These are phyloP conservation scores for Sphaerodactylus townsendi DNA, from an alignment of 2,113 vertebrate genomes.

Conservation along the genomic window DNA sequence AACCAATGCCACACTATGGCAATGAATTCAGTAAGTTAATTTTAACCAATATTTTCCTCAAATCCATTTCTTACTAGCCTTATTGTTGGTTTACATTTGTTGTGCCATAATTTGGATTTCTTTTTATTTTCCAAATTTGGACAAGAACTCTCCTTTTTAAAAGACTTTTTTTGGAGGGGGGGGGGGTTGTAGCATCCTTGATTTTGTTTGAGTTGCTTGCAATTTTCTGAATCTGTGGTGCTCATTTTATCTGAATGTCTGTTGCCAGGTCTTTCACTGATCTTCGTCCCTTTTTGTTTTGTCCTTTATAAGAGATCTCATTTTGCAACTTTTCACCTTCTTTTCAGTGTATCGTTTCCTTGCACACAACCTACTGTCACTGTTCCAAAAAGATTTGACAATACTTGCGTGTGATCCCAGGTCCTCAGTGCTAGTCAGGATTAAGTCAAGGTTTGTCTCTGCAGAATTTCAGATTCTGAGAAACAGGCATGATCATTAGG, in stretches of 20 bases:
- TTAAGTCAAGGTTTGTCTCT: background rate
- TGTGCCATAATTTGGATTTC: background rate
- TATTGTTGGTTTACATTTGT: no score
- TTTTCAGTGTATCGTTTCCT: background rate
- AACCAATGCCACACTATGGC: no score
- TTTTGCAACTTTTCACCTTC: background rate
- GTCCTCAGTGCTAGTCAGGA: background rate
- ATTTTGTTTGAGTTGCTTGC: background rate
- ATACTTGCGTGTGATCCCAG: background rate
- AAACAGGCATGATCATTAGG: constrained; percentile 67
- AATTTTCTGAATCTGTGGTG: background rate
- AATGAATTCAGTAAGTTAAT: no score
- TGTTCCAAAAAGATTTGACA: background rate
- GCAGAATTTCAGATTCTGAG: constrained; percentile 16
- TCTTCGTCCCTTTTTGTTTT: background rate
- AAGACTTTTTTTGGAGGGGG: no score
- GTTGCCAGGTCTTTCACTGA: background rate
- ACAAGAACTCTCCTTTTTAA: background rate
- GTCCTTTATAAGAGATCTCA: background rate
- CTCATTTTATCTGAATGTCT: background rate
- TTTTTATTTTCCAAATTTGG: background rate
- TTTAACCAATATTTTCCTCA: no score
- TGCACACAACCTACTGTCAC: background rate
- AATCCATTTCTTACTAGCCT: no score
- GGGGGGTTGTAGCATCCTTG: background rate